Evolutionary conservation across 92 coral and sea anemone species (phyloP).

Genomic region (Plumapathes pennacea): DNA sequence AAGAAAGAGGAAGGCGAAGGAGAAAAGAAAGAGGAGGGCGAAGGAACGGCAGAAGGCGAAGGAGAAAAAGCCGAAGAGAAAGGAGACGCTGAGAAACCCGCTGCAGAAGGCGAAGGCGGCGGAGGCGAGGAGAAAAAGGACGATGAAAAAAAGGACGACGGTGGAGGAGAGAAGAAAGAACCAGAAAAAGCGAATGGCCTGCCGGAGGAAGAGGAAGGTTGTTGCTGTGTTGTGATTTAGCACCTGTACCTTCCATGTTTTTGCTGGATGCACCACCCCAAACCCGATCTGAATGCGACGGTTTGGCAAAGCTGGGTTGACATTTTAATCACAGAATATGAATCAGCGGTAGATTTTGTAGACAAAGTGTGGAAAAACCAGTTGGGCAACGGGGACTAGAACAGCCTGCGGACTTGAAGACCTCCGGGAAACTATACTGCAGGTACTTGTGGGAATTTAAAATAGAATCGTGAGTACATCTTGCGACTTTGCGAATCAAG

Average conservation of each 20-base stretch:
- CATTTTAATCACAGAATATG: not conserved
- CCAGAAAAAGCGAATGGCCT: not conserved
- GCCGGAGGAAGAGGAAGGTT: slow-evolving; percentile 23
- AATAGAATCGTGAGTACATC: too few species aligned
- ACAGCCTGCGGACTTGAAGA: too few species aligned
- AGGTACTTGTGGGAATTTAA: too few species aligned
- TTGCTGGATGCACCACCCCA: not conserved
- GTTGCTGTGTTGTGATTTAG: slow-evolving; percentile 40
- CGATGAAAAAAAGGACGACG: slow-evolving; percentile 13
- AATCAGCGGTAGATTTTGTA: too few species aligned
- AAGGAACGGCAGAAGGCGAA: slow-evolving; percentile 29
- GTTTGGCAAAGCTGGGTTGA: not conserved
- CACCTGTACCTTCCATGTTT: not conserved
- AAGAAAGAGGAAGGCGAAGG: slow-evolving; percentile 7
- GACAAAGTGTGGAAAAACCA: too few species aligned
- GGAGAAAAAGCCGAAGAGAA: slow-evolving; percentile 11
- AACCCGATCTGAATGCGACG: too few species aligned
- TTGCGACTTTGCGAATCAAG: too few species aligned
- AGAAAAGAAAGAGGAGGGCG: slow-evolving; percentile 39
- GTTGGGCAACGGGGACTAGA: too few species aligned
- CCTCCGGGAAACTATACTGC: too few species aligned
- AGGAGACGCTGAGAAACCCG: slow-evolving; percentile 7
- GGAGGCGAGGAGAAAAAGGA: slow-evolving; percentile 26
- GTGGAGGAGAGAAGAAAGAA: slow-evolving; percentile 1
- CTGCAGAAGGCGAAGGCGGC: not conserved